These are phyloP conservation scores for Ceratotherium simum DNA, from an alignment of 2,113 vertebrate species.

Conservation along the genomic window DNA sequence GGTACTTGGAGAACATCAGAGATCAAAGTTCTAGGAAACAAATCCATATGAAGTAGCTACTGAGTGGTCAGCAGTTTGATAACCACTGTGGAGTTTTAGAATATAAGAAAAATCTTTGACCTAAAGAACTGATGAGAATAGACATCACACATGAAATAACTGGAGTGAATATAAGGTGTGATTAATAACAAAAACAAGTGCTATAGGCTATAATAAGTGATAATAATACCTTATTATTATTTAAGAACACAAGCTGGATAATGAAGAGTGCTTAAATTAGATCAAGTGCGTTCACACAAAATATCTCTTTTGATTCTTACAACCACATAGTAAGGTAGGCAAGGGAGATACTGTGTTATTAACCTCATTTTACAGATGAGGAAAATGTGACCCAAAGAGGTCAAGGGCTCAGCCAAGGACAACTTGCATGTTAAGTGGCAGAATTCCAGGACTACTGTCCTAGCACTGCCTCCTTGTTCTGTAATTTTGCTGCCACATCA, in stretches of 20 bases:
- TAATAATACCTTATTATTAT: not conserved
- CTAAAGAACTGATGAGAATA: not conserved
- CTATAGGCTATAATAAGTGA: not conserved
- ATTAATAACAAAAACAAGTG: not conserved
- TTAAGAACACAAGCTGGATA: not conserved
- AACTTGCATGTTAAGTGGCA: not conserved
- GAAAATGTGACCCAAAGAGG: not conserved
- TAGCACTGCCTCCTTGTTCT: not conserved
- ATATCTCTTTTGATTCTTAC: not conserved
- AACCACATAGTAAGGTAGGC: not conserved
- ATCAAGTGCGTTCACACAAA: not conserved
- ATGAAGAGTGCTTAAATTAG: not conserved
- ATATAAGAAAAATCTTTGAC: not conserved
- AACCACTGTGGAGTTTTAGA: not conserved
- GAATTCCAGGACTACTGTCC: not conserved
- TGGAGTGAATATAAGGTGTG: not conserved
- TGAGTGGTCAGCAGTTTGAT: not conserved
- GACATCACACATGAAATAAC: not conserved
- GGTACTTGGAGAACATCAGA: not conserved
- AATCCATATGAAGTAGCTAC: not conserved
- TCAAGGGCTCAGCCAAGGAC: not conserved
- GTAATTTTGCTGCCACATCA: not conserved
- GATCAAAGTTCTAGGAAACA: not conserved
- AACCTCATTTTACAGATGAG: not conserved
- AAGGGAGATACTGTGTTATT: not conserved